Conservation (phyloP, 2,888 invertebrate species). For the Willowsia nigromaculata region DNA sequence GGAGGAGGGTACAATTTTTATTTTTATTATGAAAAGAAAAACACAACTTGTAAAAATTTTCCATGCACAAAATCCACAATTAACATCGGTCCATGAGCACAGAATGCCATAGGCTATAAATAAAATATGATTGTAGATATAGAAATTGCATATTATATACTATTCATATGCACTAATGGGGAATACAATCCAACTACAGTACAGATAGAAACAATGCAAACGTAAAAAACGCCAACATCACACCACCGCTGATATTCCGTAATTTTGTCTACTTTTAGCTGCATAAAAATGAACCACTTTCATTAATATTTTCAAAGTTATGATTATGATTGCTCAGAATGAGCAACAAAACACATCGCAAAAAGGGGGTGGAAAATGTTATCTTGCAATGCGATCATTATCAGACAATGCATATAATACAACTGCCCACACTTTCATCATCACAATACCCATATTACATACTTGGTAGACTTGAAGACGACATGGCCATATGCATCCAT, state of each 20-base stretch:
- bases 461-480: conserved; percentile 15
- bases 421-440: conserved; percentile 4
- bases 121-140: not conserved
- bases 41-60: conserved; percentile 53
- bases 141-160: not conserved
- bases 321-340: not conserved
- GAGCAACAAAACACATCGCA: not conserved
- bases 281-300: conserved; percentile 30
- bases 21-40: conserved; percentile 46
- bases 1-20: conserved; percentile 26
- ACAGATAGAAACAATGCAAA: not conserved
- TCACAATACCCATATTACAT: not conserved
- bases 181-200: not conserved
- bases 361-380: conserved; percentile 11
- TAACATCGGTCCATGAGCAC: conserved; percentile 44
- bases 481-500: not conserved
- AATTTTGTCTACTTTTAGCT: not conserved
- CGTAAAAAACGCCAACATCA: not conserved
- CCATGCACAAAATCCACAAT: conserved; percentile 49
- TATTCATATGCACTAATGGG: not conserved
- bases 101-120: conserved; percentile 48
- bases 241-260: not conserved
- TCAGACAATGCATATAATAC: not conserved
- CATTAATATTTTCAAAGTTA: conserved; percentile 36
- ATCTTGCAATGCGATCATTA: not conserved